These are phyloP conservation scores for Catagonus wagneri DNA, from an alignment of 2,113 vertebrate genomes.

Conservation along the genomic window DNA sequence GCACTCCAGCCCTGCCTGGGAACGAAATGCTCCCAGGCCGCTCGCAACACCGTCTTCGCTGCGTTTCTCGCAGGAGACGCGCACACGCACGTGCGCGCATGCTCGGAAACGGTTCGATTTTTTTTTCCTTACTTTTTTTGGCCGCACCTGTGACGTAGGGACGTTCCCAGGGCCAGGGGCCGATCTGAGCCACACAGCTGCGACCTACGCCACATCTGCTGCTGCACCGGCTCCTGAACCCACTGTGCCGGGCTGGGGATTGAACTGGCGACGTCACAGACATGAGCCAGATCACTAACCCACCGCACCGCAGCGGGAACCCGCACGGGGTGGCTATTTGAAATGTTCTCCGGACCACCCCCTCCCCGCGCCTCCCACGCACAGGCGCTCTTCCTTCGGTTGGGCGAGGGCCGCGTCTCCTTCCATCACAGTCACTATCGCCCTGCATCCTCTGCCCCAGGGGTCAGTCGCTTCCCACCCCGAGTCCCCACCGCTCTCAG, in stretches of 20 bases:
- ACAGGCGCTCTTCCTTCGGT: neutral
- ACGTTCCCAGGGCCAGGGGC: too few species aligned
- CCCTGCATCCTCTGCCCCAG: neutral
- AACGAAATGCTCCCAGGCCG: neutral
- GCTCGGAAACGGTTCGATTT: neutral
- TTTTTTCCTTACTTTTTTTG: too few species aligned
- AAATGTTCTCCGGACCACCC: neutral
- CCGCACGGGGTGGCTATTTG: neutral
- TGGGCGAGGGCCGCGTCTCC: neutral
- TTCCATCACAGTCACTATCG: too few species aligned
- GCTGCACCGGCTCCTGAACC: too few species aligned
- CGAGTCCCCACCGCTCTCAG: neutral
- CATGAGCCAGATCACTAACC: too few species aligned
- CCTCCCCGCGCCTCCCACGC: fast-evolving
- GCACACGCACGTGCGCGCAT: neutral
- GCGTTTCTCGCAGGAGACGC: neutral
- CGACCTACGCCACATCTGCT: too few species aligned
- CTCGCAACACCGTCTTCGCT: neutral
- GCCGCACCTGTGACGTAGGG: too few species aligned
- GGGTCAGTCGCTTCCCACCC: fast-evolving
- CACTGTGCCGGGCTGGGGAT: too few species aligned
- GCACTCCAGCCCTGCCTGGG: neutral
- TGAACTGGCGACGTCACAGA: too few species aligned
- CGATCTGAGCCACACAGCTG: too few species aligned
- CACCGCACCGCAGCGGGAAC: too few species aligned